These are phyloP conservation scores for Bettongia penicillata DNA, from an alignment of 2,113 vertebrate species.

Conservation along the genomic window DNA sequence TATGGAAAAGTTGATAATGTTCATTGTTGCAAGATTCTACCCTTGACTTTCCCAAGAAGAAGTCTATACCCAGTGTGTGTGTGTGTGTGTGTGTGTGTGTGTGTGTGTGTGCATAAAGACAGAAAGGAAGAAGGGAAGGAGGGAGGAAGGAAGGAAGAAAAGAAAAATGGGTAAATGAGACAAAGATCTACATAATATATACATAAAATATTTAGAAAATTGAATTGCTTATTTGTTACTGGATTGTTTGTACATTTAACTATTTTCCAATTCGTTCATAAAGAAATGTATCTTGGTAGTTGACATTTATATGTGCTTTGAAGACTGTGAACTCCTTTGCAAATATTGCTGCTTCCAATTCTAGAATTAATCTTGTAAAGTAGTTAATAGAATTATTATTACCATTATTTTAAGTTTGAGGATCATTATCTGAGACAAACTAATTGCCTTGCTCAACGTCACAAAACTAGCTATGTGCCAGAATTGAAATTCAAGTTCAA, in stretches of 20 bases:
- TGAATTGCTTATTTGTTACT: background rate
- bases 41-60: background rate
- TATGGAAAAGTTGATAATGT: background rate
- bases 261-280: background rate
- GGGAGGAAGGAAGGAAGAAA: background rate
- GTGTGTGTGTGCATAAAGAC: too few relatives aligned
- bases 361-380: background rate
- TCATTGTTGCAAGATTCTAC: background rate
- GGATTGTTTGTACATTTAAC: conserved; percentile 23
- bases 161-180: conserved; percentile 12
- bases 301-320: background rate
- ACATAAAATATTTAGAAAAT: conserved; percentile 4
- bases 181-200: background rate
- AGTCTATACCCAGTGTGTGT: background rate
- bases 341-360: background rate
- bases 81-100: background rate
- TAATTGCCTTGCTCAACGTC: background rate
- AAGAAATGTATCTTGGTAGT: background rate
- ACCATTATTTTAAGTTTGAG: background rate
- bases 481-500: background rate
- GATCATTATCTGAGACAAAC: background rate
- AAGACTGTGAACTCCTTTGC: background rate
- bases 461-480: background rate
- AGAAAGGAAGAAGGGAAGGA: background rate
- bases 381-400: background rate